Conservation (phyloP, 2,888 invertebrate species). For the Exocentrus adspersus region DNA sequence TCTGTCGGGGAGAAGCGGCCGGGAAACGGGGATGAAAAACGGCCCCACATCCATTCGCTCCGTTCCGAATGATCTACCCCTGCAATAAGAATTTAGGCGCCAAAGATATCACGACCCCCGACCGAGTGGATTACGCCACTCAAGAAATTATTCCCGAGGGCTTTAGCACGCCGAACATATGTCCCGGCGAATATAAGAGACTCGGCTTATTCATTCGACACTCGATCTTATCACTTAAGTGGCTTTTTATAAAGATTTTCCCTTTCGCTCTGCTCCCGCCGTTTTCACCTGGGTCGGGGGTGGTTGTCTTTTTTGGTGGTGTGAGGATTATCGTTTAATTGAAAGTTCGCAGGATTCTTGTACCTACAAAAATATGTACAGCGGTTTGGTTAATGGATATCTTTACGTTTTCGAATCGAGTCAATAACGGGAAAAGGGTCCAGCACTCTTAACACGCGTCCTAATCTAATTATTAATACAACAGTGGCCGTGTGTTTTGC, state of each 20-base stretch:
- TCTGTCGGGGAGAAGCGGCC: no score
- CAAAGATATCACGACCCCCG: slow-evolving; percentile 38
- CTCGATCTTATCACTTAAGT: slow-evolving; percentile 52
- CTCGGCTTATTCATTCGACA: slow-evolving; percentile 49
- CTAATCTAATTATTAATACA: slow-evolving; percentile 5
- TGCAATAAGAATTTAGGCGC: slow-evolving; percentile 38
- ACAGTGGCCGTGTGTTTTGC: slow-evolving; percentile 13
- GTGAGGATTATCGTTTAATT: no score
- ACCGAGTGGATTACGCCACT: slow-evolving; percentile 43
- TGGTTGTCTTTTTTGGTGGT: no score
- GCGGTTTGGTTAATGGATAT: no score
- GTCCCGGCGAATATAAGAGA: slow-evolving; percentile 47
- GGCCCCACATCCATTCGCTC: slow-evolving; percentile 28
- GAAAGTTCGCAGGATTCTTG: no score
- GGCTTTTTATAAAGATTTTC: slow-evolving; percentile 49
- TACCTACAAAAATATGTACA: no score
- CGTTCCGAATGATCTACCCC: slow-evolving; percentile 26
- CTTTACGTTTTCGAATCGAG: no score
- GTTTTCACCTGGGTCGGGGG: slow-evolving; percentile 33
- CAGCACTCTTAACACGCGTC: no score
- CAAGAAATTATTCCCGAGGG: slow-evolving; percentile 45
- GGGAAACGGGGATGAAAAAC: slow-evolving; percentile 12
- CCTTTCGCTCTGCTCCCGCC: slow-evolving; percentile 30
- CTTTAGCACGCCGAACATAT: slow-evolving; percentile 45
- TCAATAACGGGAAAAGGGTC: no score